Conservation (phyloP, 2,888 invertebrate species). For the Oscheius sp. region DNA sequence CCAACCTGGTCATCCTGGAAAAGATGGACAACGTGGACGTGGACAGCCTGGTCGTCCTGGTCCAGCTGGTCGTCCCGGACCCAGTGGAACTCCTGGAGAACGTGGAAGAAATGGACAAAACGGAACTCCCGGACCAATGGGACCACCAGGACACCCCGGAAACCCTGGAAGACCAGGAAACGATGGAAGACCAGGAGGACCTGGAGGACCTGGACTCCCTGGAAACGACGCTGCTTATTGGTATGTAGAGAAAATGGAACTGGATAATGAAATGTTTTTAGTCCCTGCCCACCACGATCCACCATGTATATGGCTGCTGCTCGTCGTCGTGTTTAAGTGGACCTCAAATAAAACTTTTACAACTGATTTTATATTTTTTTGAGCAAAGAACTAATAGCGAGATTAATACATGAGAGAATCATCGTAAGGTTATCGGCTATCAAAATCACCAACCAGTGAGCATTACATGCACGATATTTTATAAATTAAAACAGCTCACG, state of each 20-base stretch:
- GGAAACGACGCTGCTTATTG: slow-evolving; percentile 58
- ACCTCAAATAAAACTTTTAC: neutral
- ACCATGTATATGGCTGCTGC: slow-evolving; percentile 44
- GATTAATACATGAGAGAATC: no score
- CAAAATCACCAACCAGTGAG: no score
- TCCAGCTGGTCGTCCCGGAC: slow-evolving; percentile 52
- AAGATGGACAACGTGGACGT: slow-evolving; percentile 43
- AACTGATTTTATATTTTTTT: no score
- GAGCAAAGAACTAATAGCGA: no score
- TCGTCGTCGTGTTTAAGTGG: slow-evolving; percentile 11
- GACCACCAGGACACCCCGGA: slow-evolving; percentile 53
- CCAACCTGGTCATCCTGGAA: slow-evolving; percentile 47
- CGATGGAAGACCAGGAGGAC: no score
- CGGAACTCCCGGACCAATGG: slow-evolving; percentile 52
- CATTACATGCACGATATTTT: no score
- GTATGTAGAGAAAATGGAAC: neutral
- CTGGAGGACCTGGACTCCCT: slow-evolving; percentile 52
- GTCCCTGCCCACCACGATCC: slow-evolving; percentile 53
- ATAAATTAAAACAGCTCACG: no score
- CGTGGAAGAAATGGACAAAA: slow-evolving; percentile 44
- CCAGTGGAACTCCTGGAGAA: slow-evolving; percentile 47
- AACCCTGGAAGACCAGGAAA: slow-evolving; percentile 48
- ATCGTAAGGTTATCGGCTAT: no score
- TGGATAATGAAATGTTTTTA: no score
- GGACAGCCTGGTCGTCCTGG: slow-evolving; percentile 47